phyloP scores from a whole-genome alignment of 2,797 vertebrate species.

The Enteromius paludinosus region DNA sequence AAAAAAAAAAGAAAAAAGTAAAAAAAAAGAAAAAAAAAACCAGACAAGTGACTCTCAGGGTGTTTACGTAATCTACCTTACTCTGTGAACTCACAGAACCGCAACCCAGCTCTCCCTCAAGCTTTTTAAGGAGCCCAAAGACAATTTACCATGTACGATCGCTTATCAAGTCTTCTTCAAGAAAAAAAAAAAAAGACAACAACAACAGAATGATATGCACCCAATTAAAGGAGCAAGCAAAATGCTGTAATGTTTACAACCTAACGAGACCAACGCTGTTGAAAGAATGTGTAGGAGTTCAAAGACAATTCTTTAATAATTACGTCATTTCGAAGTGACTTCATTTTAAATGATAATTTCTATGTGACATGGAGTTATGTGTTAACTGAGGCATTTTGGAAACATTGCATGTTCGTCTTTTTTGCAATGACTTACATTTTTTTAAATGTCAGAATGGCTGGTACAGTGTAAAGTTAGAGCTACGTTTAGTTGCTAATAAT shows the following conservation, averaged over 20 bases:
- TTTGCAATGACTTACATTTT: conserved; percentile 77
- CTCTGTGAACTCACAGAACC: conserved; percentile 75
- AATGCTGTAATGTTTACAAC: conserved; percentile 82
- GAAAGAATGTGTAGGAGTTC: conserved; percentile 83
- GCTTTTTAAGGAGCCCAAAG: conserved; percentile 78
- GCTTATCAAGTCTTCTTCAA: conserved; percentile 70
- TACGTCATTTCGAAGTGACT: conserved; percentile 78
- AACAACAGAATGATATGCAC: conserved; percentile 68
- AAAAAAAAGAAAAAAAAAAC: conserved; percentile 66
- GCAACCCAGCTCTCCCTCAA: conserved; percentile 73
- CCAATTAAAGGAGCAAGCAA: conserved; percentile 73
- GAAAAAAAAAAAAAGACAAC: conserved; percentile 19
- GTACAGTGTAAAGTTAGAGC: conserved; percentile 81
- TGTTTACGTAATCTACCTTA: conserved; percentile 78
- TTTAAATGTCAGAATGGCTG: conserved; percentile 79
- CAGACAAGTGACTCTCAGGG: conserved; percentile 79
- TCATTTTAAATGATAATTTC: conserved; percentile 78
- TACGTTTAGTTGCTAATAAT: conserved; percentile 74
- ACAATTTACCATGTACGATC: conserved; percentile 71
- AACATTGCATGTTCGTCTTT: conserved; percentile 83
- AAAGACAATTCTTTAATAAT: conserved; percentile 75
- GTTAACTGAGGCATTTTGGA: conserved; percentile 74
- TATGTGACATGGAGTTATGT: conserved; percentile 83
- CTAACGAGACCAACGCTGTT: conserved; percentile 84
- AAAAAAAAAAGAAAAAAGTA: conserved; percentile 55